Base-by-base conservation (phyloP, 2,797 vertebrate species). In the Acropternis orthonyx region DNA sequence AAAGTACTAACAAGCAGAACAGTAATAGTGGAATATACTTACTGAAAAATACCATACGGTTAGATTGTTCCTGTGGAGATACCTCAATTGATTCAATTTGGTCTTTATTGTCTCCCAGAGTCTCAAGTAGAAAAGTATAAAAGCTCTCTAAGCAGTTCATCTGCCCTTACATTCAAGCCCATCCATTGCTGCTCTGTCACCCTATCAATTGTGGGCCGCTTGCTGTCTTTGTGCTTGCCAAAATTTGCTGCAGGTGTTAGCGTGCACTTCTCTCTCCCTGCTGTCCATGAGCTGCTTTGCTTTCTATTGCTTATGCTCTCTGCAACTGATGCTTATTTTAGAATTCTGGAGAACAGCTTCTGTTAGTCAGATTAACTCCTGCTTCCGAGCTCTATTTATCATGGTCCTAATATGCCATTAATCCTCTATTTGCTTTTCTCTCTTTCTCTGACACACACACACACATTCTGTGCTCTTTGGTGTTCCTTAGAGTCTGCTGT, bases 291-390 rank as follows among this genome's bases (percentile, higher is more conserved):
- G 79, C 79, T 92, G 85, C 73, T 88, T 88, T 75, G 78, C 85
- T 93, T 92, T 65, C 80, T 92, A 12, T 69, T 87, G 89, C 91
- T 89, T 89, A 73, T 89, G 55, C 52, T 41, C 66, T 89, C 75
- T 88, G 91, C 83, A 94, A 88, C 71, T 74, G 83, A 36, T 92
- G 76, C 82, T 76, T 79, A 56, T 85, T 91, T 83, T 84, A 72
- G 59, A 75, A 51, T 48, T 89, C 66, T 78, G 41, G 43, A 91
- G 79, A 94, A 91, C 48, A 86, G 77, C 37, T 92, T 92, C 75
- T 67, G 44, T 86, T 69, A 94, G 80, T 89, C 41, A 83, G 68
- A 89, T 92, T 92, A 91, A 85, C 84, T 75, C 36, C 54, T 34
- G 15, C 79, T 93, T 90, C 66, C 0, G 28, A 72, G 76, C 52